These are phyloP conservation scores for Pararge aegeria DNA, from an alignment of 1,140 invertebrate species.

Conservation along the genomic window DNA sequence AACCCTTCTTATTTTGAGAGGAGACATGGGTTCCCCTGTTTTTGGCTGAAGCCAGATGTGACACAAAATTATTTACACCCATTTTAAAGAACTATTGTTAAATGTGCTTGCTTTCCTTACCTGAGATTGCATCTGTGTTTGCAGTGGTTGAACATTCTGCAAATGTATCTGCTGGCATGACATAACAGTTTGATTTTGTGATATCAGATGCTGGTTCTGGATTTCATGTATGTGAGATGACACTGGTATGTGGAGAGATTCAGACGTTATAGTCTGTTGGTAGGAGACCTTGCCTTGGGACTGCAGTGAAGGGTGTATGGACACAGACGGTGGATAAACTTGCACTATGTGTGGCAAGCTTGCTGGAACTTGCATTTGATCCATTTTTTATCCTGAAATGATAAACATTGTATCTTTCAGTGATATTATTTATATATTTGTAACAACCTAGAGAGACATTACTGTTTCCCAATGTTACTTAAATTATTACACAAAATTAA, in stretches of 20 bases:
- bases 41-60: too few species aligned
- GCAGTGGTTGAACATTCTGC: constrained; percentile 49
- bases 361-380: constrained; percentile 48
- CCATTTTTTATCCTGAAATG: constrained; percentile 38
- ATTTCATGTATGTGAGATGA: constrained; percentile 45
- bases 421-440: too few species aligned
- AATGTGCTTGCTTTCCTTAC: too few species aligned
- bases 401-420: not conserved
- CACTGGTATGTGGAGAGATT: constrained; percentile 53
- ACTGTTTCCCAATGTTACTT: too few species aligned
- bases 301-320: constrained; percentile 50
- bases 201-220: constrained; percentile 43
- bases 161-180: constrained; percentile 61
- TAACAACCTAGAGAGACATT: too few species aligned
- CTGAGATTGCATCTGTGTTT: constrained; percentile 43
- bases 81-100: too few species aligned
- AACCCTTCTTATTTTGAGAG: too few species aligned
- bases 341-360: constrained; percentile 60
- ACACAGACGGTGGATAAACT: constrained; percentile 53
- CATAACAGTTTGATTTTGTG: constrained; percentile 61
- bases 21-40: too few species aligned
- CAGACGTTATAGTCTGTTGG: constrained; percentile 53
- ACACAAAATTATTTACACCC: too few species aligned
- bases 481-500: too few species aligned
- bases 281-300: constrained; percentile 57